Percentiles rank a stretch among this genome's conserved stretches.
phyloP scores from a whole-genome alignment of 2,113 vertebrate species.

The Eptesicus fuscus region DNA sequence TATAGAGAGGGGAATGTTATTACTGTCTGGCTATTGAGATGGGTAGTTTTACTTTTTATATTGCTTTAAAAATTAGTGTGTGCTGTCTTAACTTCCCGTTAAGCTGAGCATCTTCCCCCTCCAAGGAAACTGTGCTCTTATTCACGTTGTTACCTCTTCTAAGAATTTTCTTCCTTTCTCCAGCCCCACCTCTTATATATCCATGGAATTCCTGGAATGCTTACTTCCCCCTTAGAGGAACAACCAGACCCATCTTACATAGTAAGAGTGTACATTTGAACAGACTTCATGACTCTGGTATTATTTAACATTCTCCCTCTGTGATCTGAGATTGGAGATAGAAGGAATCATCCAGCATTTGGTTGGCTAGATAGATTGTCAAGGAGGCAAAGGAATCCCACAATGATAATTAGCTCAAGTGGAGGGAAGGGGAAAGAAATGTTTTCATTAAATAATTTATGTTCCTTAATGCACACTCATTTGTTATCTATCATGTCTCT shows the following conservation, averaged over 20 bases:
- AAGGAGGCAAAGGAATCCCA: neutral
- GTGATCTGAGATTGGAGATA: neutral
- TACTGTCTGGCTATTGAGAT: neutral
- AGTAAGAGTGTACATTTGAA: neutral
- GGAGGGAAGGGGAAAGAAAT: neutral
- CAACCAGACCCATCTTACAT: neutral
- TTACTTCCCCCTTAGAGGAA: neutral
- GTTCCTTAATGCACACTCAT: neutral
- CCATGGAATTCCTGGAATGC: neutral
- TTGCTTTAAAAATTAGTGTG: neutral
- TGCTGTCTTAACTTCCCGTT: neutral
- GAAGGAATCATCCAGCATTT: neutral
- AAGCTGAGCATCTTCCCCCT: neutral
- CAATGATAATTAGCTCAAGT: neutral
- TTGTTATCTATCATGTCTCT: neutral
- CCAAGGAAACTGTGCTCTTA: neutral
- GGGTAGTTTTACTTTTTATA: neutral
- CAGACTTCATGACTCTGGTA: neutral
- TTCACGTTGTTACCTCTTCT: neutral
- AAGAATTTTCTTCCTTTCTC: neutral
- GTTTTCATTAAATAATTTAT: neutral
- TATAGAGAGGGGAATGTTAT: neutral
- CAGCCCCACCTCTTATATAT: neutral
- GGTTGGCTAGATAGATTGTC: neutral
- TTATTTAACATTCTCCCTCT: neutral